Evolutionary conservation across 2,888 invertebrate genomes (phyloP), one percentile per base, ranked within the genome.

Genomic region (Hydriomena furcata): DNA sequence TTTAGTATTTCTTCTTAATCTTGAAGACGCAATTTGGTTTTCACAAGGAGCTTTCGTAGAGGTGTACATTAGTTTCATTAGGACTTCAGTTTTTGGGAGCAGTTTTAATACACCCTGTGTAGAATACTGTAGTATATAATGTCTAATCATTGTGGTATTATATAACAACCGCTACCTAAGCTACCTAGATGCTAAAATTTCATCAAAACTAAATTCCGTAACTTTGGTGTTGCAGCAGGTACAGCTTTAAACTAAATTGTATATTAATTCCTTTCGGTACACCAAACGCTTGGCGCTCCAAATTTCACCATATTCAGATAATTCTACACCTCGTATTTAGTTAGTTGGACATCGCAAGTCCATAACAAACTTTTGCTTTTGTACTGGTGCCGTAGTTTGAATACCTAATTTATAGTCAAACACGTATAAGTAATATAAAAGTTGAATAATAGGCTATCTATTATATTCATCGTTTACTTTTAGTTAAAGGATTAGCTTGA

Each of bases 361-460:
- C 40, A 62, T 37, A 76, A 73, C 71, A 74, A 80, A 79, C 71
- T 80, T 77, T 70, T 60, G 60, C 65, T 32, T 42, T 24, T 36
- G 28, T 25, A n/a, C n/a, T n/a, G 31, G 31, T 23, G 40, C 28
- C 28, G 34, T 28, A 13, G 28, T 42, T 24, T 17, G 27, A 25
- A 11, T 32, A 32, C 21, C 2, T 17, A 10, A n/a, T n/a, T n/a
- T n/a, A n/a, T n/a, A n/a, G n/a, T n/a, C n/a, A n/a, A n/a, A n/a
- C n/a, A n/a, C n/a, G n/a, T n/a, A n/a, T n/a, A n/a, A n/a, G n/a
- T n/a, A n/a, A n/a, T n/a, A n/a, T n/a, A n/a, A n/a, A n/a, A n/a
- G n/a, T n/a, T n/a, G n/a, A n/a, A n/a, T n/a, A n/a, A n/a, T n/a
- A n/a, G n/a, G n/a, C n/a, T n/a, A n/a, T n/a, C n/a, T n/a, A n/a